Conservation (phyloP, 2,797 vertebrate species). For the Enteromius mattozi region DNA sequence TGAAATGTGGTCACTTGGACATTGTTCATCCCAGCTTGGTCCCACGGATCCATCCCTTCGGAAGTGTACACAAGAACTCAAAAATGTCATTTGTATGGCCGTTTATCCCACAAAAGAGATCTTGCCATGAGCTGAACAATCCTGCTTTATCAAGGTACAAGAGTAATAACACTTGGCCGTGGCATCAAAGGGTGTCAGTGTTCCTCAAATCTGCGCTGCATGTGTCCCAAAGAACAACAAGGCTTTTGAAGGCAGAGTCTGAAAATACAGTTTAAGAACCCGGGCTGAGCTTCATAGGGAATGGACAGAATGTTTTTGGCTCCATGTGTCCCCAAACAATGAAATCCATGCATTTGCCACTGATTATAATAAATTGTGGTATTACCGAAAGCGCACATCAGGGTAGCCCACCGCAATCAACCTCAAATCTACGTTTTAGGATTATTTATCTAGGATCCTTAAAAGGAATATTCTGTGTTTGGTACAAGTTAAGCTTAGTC, state of each 20-base stretch:
- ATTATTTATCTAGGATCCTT: slow-evolving; percentile 17
- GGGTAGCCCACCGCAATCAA: slow-evolving; percentile 49
- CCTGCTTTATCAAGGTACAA: slow-evolving; percentile 61
- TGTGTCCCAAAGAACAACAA: slow-evolving; percentile 64
- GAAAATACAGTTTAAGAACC: slow-evolving; percentile 49
- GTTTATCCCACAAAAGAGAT: slow-evolving; percentile 47
- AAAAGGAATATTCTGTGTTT: not conserved
- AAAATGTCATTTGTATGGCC: slow-evolving; percentile 43
- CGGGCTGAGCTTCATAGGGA: slow-evolving; percentile 38
- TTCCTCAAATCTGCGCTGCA: slow-evolving; percentile 60
- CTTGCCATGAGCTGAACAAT: slow-evolving; percentile 58
- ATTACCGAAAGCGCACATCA: slow-evolving; percentile 58
- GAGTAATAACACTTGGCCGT: slow-evolving; percentile 62
- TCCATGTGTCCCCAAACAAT: slow-evolving; percentile 51
- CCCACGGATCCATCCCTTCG: slow-evolving; percentile 31
- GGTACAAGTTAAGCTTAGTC: not conserved
- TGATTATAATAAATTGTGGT: slow-evolving; percentile 54
- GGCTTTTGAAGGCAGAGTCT: slow-evolving; percentile 58
- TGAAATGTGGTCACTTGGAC: slow-evolving; percentile 52
- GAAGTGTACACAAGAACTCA: slow-evolving; percentile 37
- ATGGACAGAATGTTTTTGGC: slow-evolving; percentile 54
- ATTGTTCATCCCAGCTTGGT: slow-evolving; percentile 45
- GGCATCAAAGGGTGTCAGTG: slow-evolving; percentile 61
- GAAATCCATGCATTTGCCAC: slow-evolving; percentile 56
- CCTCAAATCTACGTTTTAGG: not conserved